Percentiles rank a stretch among this genome's conserved stretches.
Evolutionary conservation across 92 coral and sea anemone genomes (phyloP).

Genomic region (Bergia sp.): DNA sequence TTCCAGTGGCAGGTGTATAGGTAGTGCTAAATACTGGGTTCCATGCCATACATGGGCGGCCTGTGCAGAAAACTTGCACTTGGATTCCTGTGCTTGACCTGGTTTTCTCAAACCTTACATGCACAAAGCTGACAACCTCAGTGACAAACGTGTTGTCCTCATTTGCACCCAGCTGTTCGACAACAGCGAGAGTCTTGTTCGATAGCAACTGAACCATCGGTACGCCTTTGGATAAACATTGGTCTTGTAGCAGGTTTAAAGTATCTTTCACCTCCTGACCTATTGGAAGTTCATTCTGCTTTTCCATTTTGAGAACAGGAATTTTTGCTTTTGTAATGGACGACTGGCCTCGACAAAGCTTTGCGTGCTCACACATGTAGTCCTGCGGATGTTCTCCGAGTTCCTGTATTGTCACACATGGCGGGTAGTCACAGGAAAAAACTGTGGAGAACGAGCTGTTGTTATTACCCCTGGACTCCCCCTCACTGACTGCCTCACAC

Average conservation of each 20-base stretch:
- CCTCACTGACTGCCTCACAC: slow-evolving; percentile 47
- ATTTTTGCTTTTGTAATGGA: slow-evolving; percentile 61
- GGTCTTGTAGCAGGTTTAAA: slow-evolving; percentile 60
- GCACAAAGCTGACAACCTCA: slow-evolving; percentile 77
- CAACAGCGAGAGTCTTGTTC: slow-evolving; percentile 80
- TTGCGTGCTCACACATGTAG: slow-evolving; percentile 90
- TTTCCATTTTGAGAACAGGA: slow-evolving; percentile 57
- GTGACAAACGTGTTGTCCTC: slow-evolving; percentile 55
- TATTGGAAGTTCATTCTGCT: slow-evolving; percentile 53
- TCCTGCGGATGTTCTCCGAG: slow-evolving; percentile 52
- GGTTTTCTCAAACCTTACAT: slow-evolving; percentile 89
- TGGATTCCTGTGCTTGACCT: slow-evolving; percentile 67
- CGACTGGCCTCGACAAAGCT: slow-evolving; percentile 56
- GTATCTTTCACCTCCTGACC: slow-evolving; percentile 63
- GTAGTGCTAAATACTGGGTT: slow-evolving; percentile 73
- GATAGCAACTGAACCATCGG: slow-evolving; percentile 86
- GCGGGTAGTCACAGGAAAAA: slow-evolving; percentile 81
- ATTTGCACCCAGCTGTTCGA: slow-evolving; percentile 72
- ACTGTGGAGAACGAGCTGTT: slow-evolving; percentile 5
- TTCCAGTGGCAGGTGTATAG: slow-evolving; percentile 31
- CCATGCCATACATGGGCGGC: slow-evolving; percentile 91
- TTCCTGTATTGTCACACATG: slow-evolving; percentile 78
- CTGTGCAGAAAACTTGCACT: slow-evolving; percentile 88
- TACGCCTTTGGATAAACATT: slow-evolving; percentile 60
- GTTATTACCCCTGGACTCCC: background rate